phyloP scores from a whole-genome alignment of 23 tunicate genomes.

The Halocynthia roretzi region DNA sequence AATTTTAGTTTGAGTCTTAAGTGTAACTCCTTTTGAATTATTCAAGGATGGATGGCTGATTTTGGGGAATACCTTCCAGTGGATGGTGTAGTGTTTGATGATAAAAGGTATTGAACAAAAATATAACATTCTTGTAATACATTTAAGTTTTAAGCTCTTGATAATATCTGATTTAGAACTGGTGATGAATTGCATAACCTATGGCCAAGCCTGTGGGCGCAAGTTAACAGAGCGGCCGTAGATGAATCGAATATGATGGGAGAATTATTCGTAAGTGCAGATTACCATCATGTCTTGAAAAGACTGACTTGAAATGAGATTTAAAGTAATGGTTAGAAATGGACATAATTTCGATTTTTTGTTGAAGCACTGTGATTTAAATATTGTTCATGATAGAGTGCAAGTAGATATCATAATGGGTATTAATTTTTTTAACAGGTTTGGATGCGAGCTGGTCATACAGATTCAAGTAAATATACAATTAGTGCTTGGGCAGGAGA shows the following conservation, averaged over 20 bases:
- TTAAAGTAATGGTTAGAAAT: no score
- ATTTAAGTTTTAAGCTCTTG: not conserved
- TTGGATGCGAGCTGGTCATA: constrained; percentile 33
- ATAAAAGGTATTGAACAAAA: constrained; percentile 8
- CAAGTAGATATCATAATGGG: not conserved
- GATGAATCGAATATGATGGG: constrained; percentile 4
- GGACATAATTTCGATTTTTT: not conserved
- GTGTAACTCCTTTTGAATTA: not conserved
- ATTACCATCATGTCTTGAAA: not conserved
- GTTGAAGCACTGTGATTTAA: not conserved
- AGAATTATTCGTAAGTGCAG: constrained; percentile 11
- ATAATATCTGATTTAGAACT: constrained; percentile 4
- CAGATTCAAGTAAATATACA: constrained; percentile 17
- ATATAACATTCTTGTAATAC: not conserved
- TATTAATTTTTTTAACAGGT: not conserved
- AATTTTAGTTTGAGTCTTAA: not conserved
- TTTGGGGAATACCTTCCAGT: constrained; percentile 49
- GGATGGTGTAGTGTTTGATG: constrained; percentile 28
- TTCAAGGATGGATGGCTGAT: constrained; percentile 50
- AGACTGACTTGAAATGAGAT: not conserved
- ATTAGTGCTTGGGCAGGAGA: constrained; percentile 84
- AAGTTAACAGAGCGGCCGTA: constrained; percentile 14
- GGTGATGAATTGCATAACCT: constrained; percentile 21
- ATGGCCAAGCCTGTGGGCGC: constrained; percentile 25
- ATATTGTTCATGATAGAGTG: not conserved